Conservation (phyloP, 2,113 vertebrate genomes). For the Seriola dumerili region DNA sequence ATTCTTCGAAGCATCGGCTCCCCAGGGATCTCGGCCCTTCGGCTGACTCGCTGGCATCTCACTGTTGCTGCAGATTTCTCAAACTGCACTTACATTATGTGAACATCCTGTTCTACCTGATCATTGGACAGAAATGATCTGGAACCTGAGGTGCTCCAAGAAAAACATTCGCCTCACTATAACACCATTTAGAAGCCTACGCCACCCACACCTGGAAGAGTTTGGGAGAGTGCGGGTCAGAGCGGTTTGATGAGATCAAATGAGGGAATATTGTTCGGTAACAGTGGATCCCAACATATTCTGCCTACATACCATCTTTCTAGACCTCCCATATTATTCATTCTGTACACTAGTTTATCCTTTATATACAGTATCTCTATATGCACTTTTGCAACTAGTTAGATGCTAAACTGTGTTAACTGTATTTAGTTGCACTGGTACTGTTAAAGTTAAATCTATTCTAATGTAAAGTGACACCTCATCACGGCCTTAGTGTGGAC, state of each 20-base stretch:
- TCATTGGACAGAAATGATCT: slow-evolving; percentile 10
- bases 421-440: too few species aligned
- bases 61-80: slow-evolving; percentile 8
- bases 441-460: not conserved
- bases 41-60: not conserved
- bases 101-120: slow-evolving; percentile 17
- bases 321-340: not conserved
- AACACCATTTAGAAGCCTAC: not conserved
- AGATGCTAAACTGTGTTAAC: not conserved
- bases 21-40: not conserved
- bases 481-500: too few species aligned
- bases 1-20: not conserved
- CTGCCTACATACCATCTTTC: not conserved
- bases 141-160: not conserved
- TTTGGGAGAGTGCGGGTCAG: not conserved
- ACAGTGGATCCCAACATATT: not conserved
- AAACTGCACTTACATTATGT: slow-evolving; percentile 8
- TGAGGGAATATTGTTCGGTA: not conserved
- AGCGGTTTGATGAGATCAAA: not conserved
- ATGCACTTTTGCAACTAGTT: not conserved
- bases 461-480: not conserved
- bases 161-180: not conserved
- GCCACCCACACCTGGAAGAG: not conserved
- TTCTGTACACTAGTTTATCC: not conserved
- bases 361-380: not conserved